phyloP scores from a whole-genome alignment of 2,888 invertebrate genomes.

The Tineola bisselliella region DNA sequence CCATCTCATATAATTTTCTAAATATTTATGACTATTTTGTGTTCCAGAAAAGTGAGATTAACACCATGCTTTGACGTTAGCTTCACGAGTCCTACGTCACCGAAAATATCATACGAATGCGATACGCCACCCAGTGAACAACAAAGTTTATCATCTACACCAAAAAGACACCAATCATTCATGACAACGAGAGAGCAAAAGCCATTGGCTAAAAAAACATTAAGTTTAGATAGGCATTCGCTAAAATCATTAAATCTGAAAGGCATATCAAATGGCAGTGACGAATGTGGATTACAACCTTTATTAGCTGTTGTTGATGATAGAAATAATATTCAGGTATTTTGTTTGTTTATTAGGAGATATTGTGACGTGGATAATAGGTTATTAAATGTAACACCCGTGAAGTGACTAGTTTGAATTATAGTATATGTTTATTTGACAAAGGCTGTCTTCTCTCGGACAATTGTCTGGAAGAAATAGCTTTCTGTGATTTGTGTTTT shows the following conservation, averaged over 20 bases:
- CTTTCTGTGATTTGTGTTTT: no score
- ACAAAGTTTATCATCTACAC: conserved; percentile 32
- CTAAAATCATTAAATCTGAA: conserved; percentile 53
- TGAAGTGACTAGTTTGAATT: no score
- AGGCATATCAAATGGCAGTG: conserved; percentile 42
- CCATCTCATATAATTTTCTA: not conserved
- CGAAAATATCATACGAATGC: conserved; percentile 31
- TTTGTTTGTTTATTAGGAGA: no score
- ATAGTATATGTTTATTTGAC: no score
- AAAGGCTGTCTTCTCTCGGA: no score
- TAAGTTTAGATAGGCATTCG: conserved; percentile 47
- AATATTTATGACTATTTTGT: no score
- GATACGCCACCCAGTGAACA: conserved; percentile 20
- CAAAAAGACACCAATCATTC: conserved; percentile 46
- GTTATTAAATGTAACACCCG: no score
- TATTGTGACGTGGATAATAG: no score
- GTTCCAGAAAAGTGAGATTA: conserved; percentile 46
- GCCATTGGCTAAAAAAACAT: conserved; percentile 32
- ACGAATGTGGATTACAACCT: conserved; percentile 40
- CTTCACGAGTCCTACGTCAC: conserved; percentile 38
- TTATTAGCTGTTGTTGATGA: conserved; percentile 56
- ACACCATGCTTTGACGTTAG: conserved; percentile 58
- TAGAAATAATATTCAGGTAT: conserved; percentile 57
- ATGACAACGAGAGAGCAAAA: conserved; percentile 31
- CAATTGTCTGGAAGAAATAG: no score